Evolutionary conservation across 2,888 invertebrate genomes (phyloP), one percentile per base, ranked within the genome.

Genomic region (Dermolepida albohirtum): DNA sequence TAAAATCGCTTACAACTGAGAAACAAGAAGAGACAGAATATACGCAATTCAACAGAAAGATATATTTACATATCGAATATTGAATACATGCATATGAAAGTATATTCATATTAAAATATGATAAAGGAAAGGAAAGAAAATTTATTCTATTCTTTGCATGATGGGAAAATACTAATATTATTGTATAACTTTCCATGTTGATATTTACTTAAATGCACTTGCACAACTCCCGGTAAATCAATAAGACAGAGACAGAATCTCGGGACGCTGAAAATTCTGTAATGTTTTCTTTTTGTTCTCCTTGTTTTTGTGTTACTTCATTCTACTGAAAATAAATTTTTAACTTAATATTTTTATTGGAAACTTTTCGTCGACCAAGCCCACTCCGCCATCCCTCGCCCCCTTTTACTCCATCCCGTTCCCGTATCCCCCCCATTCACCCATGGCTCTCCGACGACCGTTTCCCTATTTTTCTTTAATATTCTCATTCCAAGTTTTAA

Each of bases 401-500:
- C 41, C 8, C 16, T 16, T 40, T 16, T 8, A 17, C 41, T 17
- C 14, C 41, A 11, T 11, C 27, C 1, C 22, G 7, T 47, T 47
- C 7, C 12, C 2, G 17, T 47, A 16, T 12, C 14, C 8, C 22
- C 41, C 41, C 12, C 55, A 10, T 34, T n/a, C 40, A 10, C 10
- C 41, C 41, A 5, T 16, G 14, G 59, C 14, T 14, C 43, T 10
- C 14, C n/a, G 12, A 17, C 27, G n/a, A n/a, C 59, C 59, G 40
- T 27, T 40, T 14, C 57, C 62, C 68, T 59, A 62, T 68, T 68
- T 68, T 65, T 65, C 68, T 68, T 68, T 68, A 68, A 68, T 68
- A 68, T 68, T 65, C 68, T 66, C 68, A 68, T 68, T 68, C 65
- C 68, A 65, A 68, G 68, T 73, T 73, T 73, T 72, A 73, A 73